phyloP scores from a whole-genome alignment of 2,888 invertebrate species.

The Eledona agricola region DNA sequence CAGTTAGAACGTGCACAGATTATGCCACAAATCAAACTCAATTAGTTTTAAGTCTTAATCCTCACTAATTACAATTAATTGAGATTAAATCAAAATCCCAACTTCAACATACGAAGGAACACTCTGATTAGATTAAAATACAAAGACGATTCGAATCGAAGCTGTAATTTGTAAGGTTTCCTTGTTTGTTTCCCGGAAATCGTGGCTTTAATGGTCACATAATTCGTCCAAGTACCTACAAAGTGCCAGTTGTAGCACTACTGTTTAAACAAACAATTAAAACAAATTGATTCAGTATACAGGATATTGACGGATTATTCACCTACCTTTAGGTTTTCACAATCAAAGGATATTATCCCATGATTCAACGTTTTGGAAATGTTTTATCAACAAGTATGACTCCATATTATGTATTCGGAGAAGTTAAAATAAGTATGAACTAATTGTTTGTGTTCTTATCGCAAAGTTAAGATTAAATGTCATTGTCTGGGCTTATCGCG shows the following conservation, averaged over 20 bases:
- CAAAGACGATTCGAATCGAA: background rate
- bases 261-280: constrained; percentile 7
- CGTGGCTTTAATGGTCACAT: constrained; percentile 2
- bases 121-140: constrained; percentile 4
- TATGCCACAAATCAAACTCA: too few species aligned
- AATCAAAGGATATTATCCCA: too few species aligned
- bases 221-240: too few species aligned
- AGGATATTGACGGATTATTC: constrained; percentile 10
- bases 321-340: constrained; percentile 11
- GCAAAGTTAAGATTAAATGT: background rate
- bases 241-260: too few species aligned
- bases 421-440: too few species aligned
- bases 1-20: too few species aligned
- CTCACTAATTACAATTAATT: constrained; percentile 1
- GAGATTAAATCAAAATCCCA: background rate
- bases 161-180: too few species aligned
- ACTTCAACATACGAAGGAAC: background rate
- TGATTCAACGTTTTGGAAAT: too few species aligned
- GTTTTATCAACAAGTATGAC: too few species aligned
- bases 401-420: too few species aligned
- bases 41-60: too few species aligned
- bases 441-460: background rate
- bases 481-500: background rate
- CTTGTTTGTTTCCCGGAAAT: constrained; percentile 6
- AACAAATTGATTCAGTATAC: constrained; percentile 5